Percentiles rank a stretch among this genome's conserved stretches.
These are phyloP conservation scores for Mormoops blainvillei DNA, from an alignment of 2,113 vertebrate genomes.

Conservation along the genomic window DNA sequence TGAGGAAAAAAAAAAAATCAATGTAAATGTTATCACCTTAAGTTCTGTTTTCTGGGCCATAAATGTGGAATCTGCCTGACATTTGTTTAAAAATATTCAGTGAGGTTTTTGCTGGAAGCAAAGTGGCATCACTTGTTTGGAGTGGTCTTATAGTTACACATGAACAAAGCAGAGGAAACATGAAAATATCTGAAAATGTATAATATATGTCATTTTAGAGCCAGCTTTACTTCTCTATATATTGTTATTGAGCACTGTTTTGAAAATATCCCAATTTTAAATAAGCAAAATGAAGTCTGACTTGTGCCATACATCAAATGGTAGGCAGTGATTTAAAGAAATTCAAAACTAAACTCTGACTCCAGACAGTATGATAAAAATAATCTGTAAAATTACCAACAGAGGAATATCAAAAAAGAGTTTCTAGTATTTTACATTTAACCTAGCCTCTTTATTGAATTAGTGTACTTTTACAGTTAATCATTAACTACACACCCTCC, in stretches of 20 bases:
- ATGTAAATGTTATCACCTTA: conserved; percentile 35
- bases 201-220: conserved; percentile 28
- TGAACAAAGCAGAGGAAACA: conserved; percentile 56
- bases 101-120: neutral
- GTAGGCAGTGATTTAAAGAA: conserved; percentile 34
- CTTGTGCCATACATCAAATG: neutral
- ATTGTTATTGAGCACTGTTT: neutral
- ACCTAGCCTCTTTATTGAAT: neutral
- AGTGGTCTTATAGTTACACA: conserved; percentile 28
- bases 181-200: conserved; percentile 23
- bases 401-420: conserved; percentile 34
- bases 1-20: conserved; percentile 13
- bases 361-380: conserved; percentile 38
- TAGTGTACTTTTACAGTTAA: neutral
- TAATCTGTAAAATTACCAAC: neutral
- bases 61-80: conserved; percentile 12
- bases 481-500: conserved; percentile 21
- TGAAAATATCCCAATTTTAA: neutral
- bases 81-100: neutral
- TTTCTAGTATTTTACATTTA: conserved; percentile 21
- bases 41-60: conserved; percentile 47
- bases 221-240: neutral
- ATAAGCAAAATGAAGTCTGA: neutral
- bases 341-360: conserved; percentile 63
- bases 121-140: neutral